These are phyloP conservation scores for Neogale vison DNA, from an alignment of 2,113 vertebrate species.

Conservation along the genomic window DNA sequence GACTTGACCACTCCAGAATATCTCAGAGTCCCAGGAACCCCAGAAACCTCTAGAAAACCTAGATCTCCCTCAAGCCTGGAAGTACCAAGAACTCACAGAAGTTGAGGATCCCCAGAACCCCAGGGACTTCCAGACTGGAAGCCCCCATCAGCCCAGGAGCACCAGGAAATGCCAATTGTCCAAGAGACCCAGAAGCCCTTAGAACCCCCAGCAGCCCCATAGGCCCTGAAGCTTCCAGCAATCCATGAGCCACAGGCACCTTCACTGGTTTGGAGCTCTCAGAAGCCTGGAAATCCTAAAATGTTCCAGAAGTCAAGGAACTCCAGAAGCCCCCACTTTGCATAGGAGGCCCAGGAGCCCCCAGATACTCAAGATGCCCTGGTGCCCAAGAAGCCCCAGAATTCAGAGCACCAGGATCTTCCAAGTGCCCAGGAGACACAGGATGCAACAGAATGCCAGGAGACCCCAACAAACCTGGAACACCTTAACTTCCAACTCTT, in stretches of 20 bases:
- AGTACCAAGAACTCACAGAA: neutral
- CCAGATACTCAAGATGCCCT: neutral
- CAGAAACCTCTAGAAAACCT: neutral
- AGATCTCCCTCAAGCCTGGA: neutral
- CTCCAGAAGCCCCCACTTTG: neutral
- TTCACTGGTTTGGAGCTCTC: neutral
- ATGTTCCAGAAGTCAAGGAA: neutral
- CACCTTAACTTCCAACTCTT: neutral
- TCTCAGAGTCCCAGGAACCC: neutral
- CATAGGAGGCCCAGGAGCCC: neutral
- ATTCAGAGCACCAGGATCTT: neutral
- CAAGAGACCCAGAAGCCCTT: neutral
- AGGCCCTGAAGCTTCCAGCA: neutral
- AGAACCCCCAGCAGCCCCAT: neutral
- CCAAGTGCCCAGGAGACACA: neutral
- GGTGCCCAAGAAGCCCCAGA: neutral
- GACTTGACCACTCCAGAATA: constrained; percentile 5
- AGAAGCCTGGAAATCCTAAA: neutral
- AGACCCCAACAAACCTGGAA: neutral
- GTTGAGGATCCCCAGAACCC: neutral
- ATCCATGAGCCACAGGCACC: neutral
- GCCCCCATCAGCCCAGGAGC: neutral
- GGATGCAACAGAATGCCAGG: neutral
- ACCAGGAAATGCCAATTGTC: neutral
- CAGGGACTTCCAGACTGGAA: neutral